Percentiles rank a stretch among this genome's conserved stretches.
These are phyloP conservation scores for Meriones psammophilus DNA, from an alignment of 2,797 vertebrate genomes.

Conservation along the genomic window DNA sequence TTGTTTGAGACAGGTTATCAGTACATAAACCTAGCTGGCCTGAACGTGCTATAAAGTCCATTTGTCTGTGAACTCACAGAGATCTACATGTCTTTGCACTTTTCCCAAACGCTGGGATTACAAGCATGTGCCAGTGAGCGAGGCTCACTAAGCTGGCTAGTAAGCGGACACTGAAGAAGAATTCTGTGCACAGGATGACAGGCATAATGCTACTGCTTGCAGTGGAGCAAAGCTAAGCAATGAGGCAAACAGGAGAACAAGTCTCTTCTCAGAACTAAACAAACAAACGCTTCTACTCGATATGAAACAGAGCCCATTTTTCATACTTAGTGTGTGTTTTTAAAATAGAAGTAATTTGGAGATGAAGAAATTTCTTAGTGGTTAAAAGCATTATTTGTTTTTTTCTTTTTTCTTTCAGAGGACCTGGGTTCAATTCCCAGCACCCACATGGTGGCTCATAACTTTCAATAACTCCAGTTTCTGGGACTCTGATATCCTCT, in stretches of 20 bases:
- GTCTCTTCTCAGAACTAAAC: neutral
- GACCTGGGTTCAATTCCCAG: neutral
- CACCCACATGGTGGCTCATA: neutral
- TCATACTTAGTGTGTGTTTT: neutral
- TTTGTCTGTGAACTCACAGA: neutral
- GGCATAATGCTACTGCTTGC: neutral
- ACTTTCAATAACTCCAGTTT: neutral
- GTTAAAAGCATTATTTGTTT: neutral
- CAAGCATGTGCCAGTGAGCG: neutral
- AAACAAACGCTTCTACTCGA: neutral
- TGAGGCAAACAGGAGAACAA: neutral
- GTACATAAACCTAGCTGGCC: neutral
- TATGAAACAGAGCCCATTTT: slow-evolving; percentile 1
- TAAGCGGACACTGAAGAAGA: neutral
- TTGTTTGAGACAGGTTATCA: neutral
- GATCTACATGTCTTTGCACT: neutral
- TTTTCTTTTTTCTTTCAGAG: neutral
- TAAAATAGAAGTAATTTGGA: slow-evolving; percentile 36
- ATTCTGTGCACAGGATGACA: neutral
- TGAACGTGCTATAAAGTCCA: neutral
- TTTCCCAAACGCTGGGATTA: too few species aligned
- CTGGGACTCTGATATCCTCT: too few species aligned
- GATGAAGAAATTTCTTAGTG: neutral
- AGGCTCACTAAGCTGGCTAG: neutral
- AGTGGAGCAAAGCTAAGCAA: neutral